Conservation (phyloP, 2,797 vertebrate species). For the Hirundo rustica region DNA sequence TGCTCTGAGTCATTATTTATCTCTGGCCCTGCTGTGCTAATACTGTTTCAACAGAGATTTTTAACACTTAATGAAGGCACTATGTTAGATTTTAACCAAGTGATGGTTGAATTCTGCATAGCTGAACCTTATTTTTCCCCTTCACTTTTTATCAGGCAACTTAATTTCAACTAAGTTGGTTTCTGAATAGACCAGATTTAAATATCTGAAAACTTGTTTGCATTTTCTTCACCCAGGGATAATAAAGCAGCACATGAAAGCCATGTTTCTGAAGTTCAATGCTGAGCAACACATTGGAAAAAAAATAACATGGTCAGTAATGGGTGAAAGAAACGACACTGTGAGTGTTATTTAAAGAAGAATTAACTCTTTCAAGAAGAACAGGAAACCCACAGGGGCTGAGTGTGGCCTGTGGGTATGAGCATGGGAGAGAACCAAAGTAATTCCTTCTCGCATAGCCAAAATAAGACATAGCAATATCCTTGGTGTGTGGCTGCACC, state of each 20-base stretch:
- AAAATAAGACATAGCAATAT: background rate
- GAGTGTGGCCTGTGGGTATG: background rate
- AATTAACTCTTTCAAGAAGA: slow-evolving; percentile 47
- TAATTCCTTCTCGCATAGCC: background rate
- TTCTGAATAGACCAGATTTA: slow-evolving; percentile 30
- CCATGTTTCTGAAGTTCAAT: slow-evolving; percentile 50
- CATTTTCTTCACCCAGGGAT: slow-evolving; percentile 18
- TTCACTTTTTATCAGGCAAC: slow-evolving; percentile 37
- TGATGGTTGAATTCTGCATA: slow-evolving; percentile 44
- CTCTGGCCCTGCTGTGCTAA: slow-evolving; percentile 40
- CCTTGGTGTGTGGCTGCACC: background rate
- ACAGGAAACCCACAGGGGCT: background rate
- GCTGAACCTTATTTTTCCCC: slow-evolving; percentile 49
- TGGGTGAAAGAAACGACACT: slow-evolving; percentile 19
- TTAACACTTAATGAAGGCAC: slow-evolving; percentile 36
- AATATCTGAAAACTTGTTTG: slow-evolving; percentile 33
- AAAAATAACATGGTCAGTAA: slow-evolving; percentile 29
- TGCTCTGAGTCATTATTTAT: slow-evolving; percentile 31
- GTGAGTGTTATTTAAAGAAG: background rate
- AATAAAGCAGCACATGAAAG: slow-evolving; percentile 52
- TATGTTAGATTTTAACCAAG: slow-evolving; percentile 34
- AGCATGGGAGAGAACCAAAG: background rate
- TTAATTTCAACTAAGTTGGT: slow-evolving; percentile 55
- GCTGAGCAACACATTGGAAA: slow-evolving; percentile 30
- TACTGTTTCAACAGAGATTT: slow-evolving; percentile 49